Base-by-base conservation (phyloP, 2,888 invertebrate species). In the Sclerodermus sp. region DNA sequence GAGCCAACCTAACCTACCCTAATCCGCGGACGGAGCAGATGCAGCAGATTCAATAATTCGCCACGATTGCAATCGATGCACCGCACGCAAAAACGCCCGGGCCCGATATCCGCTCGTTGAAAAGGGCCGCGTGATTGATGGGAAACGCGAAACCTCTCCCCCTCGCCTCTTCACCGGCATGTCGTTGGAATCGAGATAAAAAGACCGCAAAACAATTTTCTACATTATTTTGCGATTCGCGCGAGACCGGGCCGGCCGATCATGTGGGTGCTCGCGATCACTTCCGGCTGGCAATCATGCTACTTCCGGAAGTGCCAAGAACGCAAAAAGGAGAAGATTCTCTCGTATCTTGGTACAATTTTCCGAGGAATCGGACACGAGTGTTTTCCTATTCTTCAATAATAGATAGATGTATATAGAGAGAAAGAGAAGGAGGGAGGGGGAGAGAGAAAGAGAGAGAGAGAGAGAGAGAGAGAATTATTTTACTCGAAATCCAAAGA, bases 101-200 rank as follows among this genome's bases (percentile, higher is more conserved):
- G 62, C 62, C 60, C 67, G 67, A 70, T 71, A 70, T 70, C 66
- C 42, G 68, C 54, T 61, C 62, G 66, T 65, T 65, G 68, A 68
- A 69, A 69, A 73, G 68, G 66, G 23, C 23, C 23, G 65, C 60
- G 72, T 75, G 76, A 76, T 76, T 76, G 76, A 76, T 76, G 74
- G 75, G 69, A 71, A 73, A 71, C 67, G 72, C 68, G 72, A 74
- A 71, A 69, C 55, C 18, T 50, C 37, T 45, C 38, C 44, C 47
- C 5, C 4, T 38, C 34, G 23, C 6, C 31, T 15, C 36, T 5
- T 1, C 15, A 23, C 9, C 13, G n/a, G 53, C 53, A 51, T 55
- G 53, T 58, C 61, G 53, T 52, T 57, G 62, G 62, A 68, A 69
- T 69, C 66, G 57, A 64, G 71, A 70, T 70, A 69, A 72, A 70